Conservation (phyloP, 2,113 vertebrate genomes). For the Podarcis muralis region DNA sequence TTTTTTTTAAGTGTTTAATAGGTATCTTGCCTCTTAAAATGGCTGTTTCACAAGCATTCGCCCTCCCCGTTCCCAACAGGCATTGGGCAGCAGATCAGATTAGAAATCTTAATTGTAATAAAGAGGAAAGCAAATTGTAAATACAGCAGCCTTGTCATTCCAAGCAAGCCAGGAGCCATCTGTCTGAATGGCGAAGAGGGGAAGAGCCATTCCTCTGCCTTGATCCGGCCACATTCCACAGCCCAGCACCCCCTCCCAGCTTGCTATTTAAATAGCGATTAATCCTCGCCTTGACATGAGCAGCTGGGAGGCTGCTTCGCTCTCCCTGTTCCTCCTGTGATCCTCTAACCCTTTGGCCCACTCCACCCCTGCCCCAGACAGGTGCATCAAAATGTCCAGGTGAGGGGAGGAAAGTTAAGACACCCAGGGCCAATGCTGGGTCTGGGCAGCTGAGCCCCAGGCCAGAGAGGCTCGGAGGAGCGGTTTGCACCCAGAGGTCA, state of each 20-base stretch:
- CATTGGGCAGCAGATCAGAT: neutral
- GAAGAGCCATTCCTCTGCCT: slow-evolving; percentile 80
- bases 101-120: too few species aligned
- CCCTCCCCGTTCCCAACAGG: neutral
- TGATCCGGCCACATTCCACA: slow-evolving; percentile 85
- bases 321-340: slow-evolving; percentile 16
- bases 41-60: neutral
- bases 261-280: slow-evolving; percentile 87
- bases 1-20: neutral
- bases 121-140: neutral
- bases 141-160: slow-evolving; percentile 61
- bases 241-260: slow-evolving; percentile 79
- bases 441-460: slow-evolving; percentile 57
- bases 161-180: slow-evolving; percentile 72
- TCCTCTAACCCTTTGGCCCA: slow-evolving; percentile 35
- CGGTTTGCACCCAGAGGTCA: slow-evolving; percentile 79
- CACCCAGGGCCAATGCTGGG: neutral
- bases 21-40: neutral
- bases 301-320: slow-evolving; percentile 81
- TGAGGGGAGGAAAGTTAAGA: slow-evolving; percentile 47
- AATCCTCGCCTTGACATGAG: slow-evolving; percentile 82
- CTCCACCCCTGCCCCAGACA: slow-evolving; percentile 59
- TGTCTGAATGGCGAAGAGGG: slow-evolving; percentile 62
- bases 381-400: slow-evolving; percentile 67
- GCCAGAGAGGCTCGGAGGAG: slow-evolving; percentile 47